Evolutionary conservation across 2,113 vertebrate genomes (phyloP), one percentile per base, ranked within the genome.

Genomic region (Synchiropus splendidus): DNA sequence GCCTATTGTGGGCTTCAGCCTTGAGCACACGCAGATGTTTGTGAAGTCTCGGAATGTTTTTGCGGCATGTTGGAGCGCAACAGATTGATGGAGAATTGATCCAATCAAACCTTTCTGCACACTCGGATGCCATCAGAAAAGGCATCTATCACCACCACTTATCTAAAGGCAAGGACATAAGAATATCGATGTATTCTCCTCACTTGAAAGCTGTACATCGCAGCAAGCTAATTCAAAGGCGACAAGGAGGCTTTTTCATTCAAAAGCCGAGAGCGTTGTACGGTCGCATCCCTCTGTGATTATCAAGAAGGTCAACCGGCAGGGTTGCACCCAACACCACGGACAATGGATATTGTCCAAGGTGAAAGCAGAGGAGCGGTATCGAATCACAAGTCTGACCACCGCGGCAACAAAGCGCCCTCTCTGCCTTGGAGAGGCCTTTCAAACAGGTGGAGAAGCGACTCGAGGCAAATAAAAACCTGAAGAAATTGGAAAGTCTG

Each of bases 391-490:
- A 32, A 38, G 40, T 36, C 36, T 48, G 37, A 51, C 43, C 16
- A 37, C 6, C 45, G 48, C 49, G 56, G 47, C 58, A 59, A 43
- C 40, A 35, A 38, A 39, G 8, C 2, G 0, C 21, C 21, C 18
- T 46, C 37, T 45, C 12, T 39, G 10, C 10, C 14, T 49, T 53
- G 16, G 12, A 61, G 54, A 64, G 37, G 33, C 15, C 30, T 64
- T 58, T 57, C 16, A 66, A 44, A 46, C 5, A 1, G 18, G 8
- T 14, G 13, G 44, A 51, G 36, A 70, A 62, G 31, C 31, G 45
- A 60, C 61, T 59, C 51, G 27, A 31, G 42, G 42, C 48, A 46
- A 58, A 69, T 48, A 48, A 51, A 60, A 42, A 10, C 34, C n/a
- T 12, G 9, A 51, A 17, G 40, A 48, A 61, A 61, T 42, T 0